Percentiles rank a stretch among this genome's conserved stretches.
Conservation (phyloP, 2,888 invertebrate genomes). For the Papilio protenor region DNA sequence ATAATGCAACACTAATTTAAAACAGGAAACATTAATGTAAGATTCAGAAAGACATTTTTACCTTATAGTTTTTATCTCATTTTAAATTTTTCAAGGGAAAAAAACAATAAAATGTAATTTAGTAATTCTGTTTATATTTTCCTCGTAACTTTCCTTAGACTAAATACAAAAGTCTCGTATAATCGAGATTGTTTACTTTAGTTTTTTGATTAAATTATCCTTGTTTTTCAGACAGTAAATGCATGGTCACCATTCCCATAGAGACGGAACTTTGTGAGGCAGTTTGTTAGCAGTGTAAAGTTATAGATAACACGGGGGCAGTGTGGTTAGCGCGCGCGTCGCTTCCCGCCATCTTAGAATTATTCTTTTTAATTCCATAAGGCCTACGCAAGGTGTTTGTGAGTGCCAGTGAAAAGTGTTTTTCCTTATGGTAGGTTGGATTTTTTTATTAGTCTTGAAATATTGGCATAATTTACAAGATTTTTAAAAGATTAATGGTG, state of each 20-base stretch:
- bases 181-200: not conserved
- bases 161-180: not conserved
- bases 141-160: not conserved
- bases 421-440: slow-evolving; percentile 5
- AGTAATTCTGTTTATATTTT: not conserved
- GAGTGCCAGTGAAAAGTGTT: slow-evolving; percentile 3
- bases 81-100: not conserved
- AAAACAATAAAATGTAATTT: not conserved
- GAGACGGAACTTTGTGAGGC: slow-evolving; percentile 48
- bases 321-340: slow-evolving; percentile 53
- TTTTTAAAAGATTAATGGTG: not conserved
- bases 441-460: not conserved
- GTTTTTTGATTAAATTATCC: not conserved
- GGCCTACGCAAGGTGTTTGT: not conserved
- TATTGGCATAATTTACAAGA: not conserved
- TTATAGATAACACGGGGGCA: slow-evolving; percentile 55
- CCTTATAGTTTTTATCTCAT: not conserved
- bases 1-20: no score
- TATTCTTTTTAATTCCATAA: slow-evolving; percentile 2
- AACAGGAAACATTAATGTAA: no score
- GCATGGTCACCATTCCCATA: slow-evolving; percentile 38
- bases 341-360: slow-evolving; percentile 51
- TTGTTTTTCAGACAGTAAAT: not conserved
- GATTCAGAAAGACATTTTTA: no score
- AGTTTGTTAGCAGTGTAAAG: slow-evolving; percentile 53